These are phyloP conservation scores for Peromyscus nudipes DNA, from an alignment of 2,797 vertebrate species.

Conservation along the genomic window DNA sequence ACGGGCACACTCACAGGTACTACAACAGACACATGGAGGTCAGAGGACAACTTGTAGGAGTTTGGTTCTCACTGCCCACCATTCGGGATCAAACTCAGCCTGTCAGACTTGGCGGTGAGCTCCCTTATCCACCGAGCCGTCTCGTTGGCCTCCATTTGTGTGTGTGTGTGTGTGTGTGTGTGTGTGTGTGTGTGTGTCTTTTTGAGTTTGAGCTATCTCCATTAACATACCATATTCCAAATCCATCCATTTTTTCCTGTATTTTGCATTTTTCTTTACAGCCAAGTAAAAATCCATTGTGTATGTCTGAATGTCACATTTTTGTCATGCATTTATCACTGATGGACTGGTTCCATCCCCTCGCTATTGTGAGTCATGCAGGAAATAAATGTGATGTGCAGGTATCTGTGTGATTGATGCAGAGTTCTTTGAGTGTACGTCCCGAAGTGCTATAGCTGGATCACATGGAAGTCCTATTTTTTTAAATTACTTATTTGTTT, in stretches of 20 bases:
- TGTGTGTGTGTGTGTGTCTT: no score
- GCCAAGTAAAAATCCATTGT: neutral
- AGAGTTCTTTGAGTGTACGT: neutral
- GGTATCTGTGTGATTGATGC: neutral
- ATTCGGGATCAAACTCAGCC: neutral
- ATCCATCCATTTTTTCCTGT: neutral
- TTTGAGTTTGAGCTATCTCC: neutral
- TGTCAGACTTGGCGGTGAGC: neutral
- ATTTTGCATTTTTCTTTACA: neutral
- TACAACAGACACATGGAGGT: neutral
- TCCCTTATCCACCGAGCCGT: neutral
- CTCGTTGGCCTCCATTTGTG: neutral
- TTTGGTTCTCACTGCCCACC: neutral
- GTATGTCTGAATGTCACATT: neutral
- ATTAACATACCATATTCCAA: neutral
- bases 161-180: no score
- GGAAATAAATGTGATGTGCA: neutral
- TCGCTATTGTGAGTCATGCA: neutral
- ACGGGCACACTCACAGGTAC: neutral
- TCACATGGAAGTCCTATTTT: neutral
- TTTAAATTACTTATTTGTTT: neutral
- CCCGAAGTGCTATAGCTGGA: neutral
- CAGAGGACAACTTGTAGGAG: neutral
- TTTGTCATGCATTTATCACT: neutral
- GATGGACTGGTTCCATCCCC: neutral